phyloP scores from a whole-genome alignment of 2,797 vertebrate genomes.

The Lepus townsendii region DNA sequence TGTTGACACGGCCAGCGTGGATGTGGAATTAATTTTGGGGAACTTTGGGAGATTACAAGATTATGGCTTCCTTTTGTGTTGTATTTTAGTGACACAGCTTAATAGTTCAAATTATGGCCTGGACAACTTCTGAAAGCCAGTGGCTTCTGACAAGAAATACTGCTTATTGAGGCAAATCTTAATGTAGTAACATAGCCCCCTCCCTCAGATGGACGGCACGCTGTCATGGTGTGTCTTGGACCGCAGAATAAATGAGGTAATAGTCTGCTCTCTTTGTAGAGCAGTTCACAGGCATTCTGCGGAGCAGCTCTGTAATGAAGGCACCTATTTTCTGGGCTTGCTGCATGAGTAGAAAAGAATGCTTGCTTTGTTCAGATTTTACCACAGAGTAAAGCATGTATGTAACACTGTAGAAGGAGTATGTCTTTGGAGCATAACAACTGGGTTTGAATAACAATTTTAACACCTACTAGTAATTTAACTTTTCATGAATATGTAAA shows the following conservation, averaged over 20 bases:
- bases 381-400: not conserved
- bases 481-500: slow-evolving; percentile 26
- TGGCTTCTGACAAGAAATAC: not conserved
- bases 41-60: not conserved
- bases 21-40: slow-evolving; percentile 36
- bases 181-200: not conserved
- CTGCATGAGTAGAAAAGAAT: not conserved
- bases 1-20: not conserved
- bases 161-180: not conserved
- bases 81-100: not conserved
- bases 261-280: not conserved
- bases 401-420: not conserved
- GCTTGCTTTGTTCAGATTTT: not conserved
- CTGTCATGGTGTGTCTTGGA: not conserved
- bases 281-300: not conserved
- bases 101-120: slow-evolving; percentile 1
- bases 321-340: not conserved
- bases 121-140: not conserved
- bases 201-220: not conserved
- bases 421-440: slow-evolving; percentile 12
- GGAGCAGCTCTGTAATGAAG: not conserved
- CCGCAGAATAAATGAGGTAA: not conserved
- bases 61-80: slow-evolving; percentile 24
- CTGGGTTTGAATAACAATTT: not conserved
- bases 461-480: not conserved